Evolutionary conservation across 2,888 invertebrate species (phyloP).

Genomic region (Tenodera sinensis): DNA sequence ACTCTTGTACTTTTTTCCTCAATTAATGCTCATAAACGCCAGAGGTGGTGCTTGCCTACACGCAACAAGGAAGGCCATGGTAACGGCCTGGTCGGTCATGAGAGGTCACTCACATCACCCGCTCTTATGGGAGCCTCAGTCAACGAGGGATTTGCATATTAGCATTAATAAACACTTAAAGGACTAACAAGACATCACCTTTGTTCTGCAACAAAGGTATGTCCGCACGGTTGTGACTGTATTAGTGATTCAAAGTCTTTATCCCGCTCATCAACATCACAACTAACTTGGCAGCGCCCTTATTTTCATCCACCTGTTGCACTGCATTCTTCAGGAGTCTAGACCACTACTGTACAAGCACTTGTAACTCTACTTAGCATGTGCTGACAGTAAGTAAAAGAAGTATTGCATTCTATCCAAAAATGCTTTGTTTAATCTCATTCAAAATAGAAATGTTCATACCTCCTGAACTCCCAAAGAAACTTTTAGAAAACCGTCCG

Average conservation of each 20-base stretch:
- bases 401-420: too few relatives aligned
- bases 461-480: too few relatives aligned
- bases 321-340: too few relatives aligned
- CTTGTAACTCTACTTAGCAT: too few relatives aligned
- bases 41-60: not conserved
- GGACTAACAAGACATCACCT: not conserved
- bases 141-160: not conserved
- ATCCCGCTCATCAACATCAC: too few relatives aligned
- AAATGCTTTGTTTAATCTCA: too few relatives aligned
- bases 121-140: not conserved
- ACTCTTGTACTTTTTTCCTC: not conserved
- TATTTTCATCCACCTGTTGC: too few relatives aligned
- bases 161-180: not conserved
- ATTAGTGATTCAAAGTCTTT: not conserved
- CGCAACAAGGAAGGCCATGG: not conserved
- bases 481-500: too few relatives aligned
- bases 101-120: slow-evolving; percentile 15
- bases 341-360: too few relatives aligned
- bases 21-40: not conserved
- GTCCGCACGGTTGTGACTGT: not conserved
- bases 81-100: not conserved
- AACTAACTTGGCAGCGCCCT: too few relatives aligned
- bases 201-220: not conserved
- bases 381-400: too few relatives aligned
- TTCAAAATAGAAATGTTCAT: too few relatives aligned